phyloP scores from a whole-genome alignment of 1,140 invertebrate species.

The Hestina assimilis region DNA sequence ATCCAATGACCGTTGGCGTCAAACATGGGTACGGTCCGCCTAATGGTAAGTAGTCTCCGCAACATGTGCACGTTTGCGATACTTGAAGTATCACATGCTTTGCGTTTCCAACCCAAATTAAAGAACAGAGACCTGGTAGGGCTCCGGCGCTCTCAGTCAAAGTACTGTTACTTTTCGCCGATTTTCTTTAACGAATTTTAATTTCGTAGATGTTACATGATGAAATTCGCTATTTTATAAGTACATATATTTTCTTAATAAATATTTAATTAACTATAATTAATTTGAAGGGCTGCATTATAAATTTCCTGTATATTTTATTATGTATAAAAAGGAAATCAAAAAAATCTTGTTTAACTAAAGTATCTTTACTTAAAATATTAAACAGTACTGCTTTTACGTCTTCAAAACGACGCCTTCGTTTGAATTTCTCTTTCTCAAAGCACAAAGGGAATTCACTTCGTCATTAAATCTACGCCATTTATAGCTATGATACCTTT shows the following conservation, averaged over 20 bases:
- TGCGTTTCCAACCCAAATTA: too few species aligned
- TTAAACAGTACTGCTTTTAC: conserved; percentile 15
- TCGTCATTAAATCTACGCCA: conserved; percentile 16
- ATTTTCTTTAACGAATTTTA: background rate
- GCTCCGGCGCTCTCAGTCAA: too few species aligned
- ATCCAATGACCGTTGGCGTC: too few species aligned
- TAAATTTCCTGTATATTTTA: background rate
- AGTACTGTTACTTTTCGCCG: too few species aligned
- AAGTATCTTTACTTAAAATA: conserved; percentile 19
- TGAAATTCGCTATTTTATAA: background rate
- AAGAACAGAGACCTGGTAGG: too few species aligned
- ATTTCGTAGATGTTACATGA: background rate
- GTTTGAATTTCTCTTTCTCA: conserved; percentile 14
- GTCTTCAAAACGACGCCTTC: conserved; percentile 23
- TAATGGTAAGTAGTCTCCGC: too few species aligned
- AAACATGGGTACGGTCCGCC: too few species aligned
- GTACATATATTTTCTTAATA: too few species aligned
- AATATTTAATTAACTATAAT: background rate
- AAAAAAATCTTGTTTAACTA: background rate
- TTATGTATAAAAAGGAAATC: conserved; percentile 2
- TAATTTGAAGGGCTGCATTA: background rate
- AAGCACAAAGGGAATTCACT: conserved; percentile 28
- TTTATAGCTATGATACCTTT: conserved; percentile 25
- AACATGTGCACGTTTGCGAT: too few species aligned
- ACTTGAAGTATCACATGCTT: too few species aligned